These are phyloP conservation scores for Istiophorus platypterus DNA, from an alignment of 2,113 vertebrate species.

Conservation along the genomic window DNA sequence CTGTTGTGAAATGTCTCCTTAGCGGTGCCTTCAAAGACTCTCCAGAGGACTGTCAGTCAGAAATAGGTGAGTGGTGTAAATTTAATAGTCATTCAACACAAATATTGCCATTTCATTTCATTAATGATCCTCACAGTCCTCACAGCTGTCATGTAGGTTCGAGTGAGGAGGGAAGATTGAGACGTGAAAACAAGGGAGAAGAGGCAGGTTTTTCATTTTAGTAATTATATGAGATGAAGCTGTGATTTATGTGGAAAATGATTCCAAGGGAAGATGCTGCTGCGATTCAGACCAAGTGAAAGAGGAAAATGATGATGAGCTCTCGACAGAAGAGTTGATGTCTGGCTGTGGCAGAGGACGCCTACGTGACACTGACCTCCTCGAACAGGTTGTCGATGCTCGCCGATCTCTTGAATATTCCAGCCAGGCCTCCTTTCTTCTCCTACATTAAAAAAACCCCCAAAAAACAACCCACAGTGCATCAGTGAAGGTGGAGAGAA, in stretches of 20 bases:
- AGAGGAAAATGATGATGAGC: too few species aligned
- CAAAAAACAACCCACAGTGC: not conserved
- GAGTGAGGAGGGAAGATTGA: too few species aligned
- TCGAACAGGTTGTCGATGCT: slow-evolving; percentile 70
- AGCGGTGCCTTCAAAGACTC: not conserved
- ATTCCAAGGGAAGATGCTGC: too few species aligned
- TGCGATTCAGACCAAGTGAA: too few species aligned
- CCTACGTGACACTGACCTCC: slow-evolving; percentile 51
- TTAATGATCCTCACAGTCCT: too few species aligned
- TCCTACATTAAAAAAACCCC: slow-evolving; percentile 56
- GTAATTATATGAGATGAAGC: too few species aligned
- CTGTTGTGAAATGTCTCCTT: not conserved
- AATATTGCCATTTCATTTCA: too few species aligned
- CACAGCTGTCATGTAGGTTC: too few species aligned
- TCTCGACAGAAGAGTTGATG: not conserved
- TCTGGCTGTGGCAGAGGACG: not conserved
- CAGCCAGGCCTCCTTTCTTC: slow-evolving; percentile 62
- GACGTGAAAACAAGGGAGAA: too few species aligned
- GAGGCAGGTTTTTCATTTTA: too few species aligned
- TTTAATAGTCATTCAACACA: too few species aligned
- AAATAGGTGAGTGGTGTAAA: not conserved
- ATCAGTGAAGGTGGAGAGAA: not conserved
- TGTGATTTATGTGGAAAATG: too few species aligned
- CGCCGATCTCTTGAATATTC: slow-evolving; percentile 66
- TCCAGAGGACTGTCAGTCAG: not conserved